phyloP scores from a whole-genome alignment of 2,888 invertebrate genomes.

The Osedax fenrisi region DNA sequence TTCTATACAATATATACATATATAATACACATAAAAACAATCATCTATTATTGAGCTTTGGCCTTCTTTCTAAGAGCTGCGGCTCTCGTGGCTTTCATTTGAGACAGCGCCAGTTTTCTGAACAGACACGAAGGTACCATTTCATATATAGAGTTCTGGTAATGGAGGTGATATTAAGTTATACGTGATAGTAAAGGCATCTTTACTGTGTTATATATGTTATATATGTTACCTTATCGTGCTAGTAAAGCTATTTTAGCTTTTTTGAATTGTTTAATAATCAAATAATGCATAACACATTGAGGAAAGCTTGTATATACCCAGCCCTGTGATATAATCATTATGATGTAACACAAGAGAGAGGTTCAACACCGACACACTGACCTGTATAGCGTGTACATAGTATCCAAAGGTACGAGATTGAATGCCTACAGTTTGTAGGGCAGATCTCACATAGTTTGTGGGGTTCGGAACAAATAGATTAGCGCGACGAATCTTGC shows the following conservation, averaged over 20 bases:
- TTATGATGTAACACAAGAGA: not conserved
- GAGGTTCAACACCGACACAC: not conserved
- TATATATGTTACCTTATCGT: no score
- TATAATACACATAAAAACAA: no score
- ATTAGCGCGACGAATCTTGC: slow-evolving; percentile 41
- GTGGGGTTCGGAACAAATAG: slow-evolving; percentile 46
- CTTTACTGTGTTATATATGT: no score
- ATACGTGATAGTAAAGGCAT: no score
- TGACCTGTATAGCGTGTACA: slow-evolving; percentile 46
- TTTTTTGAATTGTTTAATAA: not conserved
- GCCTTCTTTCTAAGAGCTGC: not conserved
- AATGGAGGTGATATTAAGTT: no score
- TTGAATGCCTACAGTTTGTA: slow-evolving; percentile 46
- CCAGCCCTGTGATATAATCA: not conserved
- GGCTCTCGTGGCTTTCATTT: not conserved
- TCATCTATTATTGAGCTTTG: not conserved
- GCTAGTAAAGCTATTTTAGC: not conserved
- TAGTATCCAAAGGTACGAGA: slow-evolving; percentile 46
- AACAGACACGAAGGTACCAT: not conserved
- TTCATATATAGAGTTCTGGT: slow-evolving; percentile 5
- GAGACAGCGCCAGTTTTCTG: not conserved
- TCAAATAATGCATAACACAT: not conserved
- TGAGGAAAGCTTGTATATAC: not conserved
- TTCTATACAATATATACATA: no score
- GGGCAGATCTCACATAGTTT: slow-evolving; percentile 43